These are phyloP conservation scores for Lamprologus callipterus DNA, from an alignment of 2,113 vertebrate genomes.

Conservation along the genomic window DNA sequence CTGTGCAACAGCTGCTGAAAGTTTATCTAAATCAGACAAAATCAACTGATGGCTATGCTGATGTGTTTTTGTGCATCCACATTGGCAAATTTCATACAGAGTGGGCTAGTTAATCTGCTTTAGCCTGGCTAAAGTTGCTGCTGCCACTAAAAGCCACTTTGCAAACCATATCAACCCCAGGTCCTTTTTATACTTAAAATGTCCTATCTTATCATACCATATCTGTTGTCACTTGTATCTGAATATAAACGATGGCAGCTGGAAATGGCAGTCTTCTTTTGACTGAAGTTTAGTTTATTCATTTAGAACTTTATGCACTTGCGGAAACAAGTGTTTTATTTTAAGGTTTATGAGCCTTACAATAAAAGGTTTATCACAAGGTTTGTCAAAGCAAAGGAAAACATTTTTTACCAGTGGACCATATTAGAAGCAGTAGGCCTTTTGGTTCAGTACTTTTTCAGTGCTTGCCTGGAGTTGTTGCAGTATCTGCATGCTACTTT, in stretches of 20 bases:
- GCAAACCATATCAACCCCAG: background rate
- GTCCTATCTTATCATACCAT: accelerated
- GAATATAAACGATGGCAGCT: background rate
- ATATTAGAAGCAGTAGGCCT: background rate
- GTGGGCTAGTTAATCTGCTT: background rate
- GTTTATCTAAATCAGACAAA: background rate
- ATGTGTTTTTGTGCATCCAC: background rate
- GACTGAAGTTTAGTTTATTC: background rate
- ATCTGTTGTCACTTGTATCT: background rate
- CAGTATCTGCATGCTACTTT: background rate
- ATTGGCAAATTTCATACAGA: background rate
- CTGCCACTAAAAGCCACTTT: background rate
- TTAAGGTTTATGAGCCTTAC: background rate
- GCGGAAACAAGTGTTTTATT: background rate
- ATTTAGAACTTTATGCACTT: background rate
- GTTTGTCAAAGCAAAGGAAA: background rate
- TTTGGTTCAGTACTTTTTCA: background rate
- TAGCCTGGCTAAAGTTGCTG: background rate
- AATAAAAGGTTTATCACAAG: background rate
- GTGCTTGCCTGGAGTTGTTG: background rate
- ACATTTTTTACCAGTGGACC: background rate
- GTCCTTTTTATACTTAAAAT: background rate
- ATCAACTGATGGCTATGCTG: background rate
- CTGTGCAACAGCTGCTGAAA: background rate
- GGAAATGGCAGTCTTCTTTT: background rate